Percentiles rank a stretch among this genome's conserved stretches.
Evolutionary conservation across 2,888 invertebrate species (phyloP).

Genomic region (Fragum fragum): DNA sequence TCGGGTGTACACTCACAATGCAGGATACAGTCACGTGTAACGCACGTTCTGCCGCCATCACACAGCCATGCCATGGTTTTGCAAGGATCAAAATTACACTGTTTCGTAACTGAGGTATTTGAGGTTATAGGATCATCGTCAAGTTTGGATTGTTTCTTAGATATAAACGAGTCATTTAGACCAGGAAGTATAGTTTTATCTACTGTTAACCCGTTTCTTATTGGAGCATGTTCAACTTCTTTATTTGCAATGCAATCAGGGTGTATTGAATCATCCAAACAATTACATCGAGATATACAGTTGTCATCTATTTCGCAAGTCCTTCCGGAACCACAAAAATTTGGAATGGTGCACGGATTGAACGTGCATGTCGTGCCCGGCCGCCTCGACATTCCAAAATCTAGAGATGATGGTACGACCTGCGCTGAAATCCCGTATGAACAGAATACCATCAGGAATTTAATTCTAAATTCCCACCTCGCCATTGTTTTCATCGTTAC

Average conservation of each 20-base stretch:
- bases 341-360: constrained; percentile 48
- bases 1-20: constrained; percentile 45
- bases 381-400: constrained; percentile 11
- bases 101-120: constrained; percentile 20
- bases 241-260: constrained; percentile 14
- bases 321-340: constrained; percentile 47
- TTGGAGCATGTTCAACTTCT: neutral
- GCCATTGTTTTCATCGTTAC: neutral
- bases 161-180: neutral
- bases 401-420: neutral
- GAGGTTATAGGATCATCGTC: neutral
- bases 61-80: constrained; percentile 37
- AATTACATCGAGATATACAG: constrained; percentile 45
- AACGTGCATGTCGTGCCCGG: constrained; percentile 44
- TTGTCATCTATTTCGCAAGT: constrained; percentile 44
- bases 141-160: neutral
- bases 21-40: constrained; percentile 30
- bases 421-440: neutral
- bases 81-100: constrained; percentile 47
- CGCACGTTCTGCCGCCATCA: constrained; percentile 38
- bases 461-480: neutral
- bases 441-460: neutral
- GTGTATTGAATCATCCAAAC: constrained; percentile 31
- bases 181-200: neutral
- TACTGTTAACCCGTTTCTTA: neutral